A percentile compares a stretch with the other conserved stretches of the same genome.
Evolutionary conservation across 2,113 vertebrate genomes (phyloP).

Genomic region (Dunckerocampus dactyliophorus): DNA sequence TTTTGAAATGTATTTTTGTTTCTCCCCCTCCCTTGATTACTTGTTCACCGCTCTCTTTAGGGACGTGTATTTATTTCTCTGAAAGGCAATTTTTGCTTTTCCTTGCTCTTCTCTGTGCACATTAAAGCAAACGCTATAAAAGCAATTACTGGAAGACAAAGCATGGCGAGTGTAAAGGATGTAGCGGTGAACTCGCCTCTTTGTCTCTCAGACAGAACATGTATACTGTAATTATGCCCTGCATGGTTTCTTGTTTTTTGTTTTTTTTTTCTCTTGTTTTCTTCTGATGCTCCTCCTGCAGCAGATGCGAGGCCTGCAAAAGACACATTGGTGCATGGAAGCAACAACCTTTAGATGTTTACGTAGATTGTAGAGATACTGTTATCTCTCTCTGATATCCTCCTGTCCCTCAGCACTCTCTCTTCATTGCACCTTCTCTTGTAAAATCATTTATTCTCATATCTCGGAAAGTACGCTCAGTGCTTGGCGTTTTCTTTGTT

Average conservation of each 20-base stretch:
- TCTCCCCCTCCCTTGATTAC: neutral
- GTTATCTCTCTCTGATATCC: neutral
- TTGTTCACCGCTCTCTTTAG: conserved; percentile 29
- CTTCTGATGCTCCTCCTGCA: conserved; percentile 1
- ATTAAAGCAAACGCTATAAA: conserved; percentile 38
- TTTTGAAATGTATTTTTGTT: conserved; percentile 46
- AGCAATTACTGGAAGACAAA: conserved; percentile 40
- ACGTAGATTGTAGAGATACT: conserved; percentile 1
- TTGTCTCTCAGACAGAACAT: conserved; percentile 3
- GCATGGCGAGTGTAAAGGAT: conserved; percentile 7
- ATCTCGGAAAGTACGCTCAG: neutral
- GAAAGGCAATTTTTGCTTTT: conserved; percentile 31
- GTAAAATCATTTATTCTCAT: conserved; percentile 3
- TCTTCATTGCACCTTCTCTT: neutral
- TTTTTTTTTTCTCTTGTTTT: conserved; percentile 11
- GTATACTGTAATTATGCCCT: neutral
- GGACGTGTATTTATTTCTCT: conserved; percentile 40
- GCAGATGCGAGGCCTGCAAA: conserved; percentile 3
- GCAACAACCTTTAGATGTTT: conserved; percentile 4
- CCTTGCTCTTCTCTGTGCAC: conserved; percentile 20
- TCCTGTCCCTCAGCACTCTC: neutral
- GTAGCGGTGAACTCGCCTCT: conserved; percentile 16
- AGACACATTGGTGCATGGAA: neutral
- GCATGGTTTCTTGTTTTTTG: conserved; percentile 5
- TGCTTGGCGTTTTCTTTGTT: neutral